Base-by-base conservation (phyloP, 2,797 vertebrate species). In the Anguilla pacifica region DNA sequence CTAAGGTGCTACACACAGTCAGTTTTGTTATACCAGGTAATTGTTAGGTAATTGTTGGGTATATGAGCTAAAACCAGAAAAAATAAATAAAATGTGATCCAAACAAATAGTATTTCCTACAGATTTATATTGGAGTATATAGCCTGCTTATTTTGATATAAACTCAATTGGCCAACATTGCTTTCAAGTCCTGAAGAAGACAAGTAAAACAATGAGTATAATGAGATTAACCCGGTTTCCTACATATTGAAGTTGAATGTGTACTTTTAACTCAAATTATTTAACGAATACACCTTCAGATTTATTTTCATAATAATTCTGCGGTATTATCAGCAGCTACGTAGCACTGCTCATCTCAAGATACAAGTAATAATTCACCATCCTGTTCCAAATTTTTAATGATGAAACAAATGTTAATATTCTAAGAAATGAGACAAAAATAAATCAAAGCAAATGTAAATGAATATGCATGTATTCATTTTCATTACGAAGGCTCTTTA, bases 401-500 rank as follows among this genome's bases (percentile, higher is more conserved):
- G 49, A 84, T 87, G 70, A 53, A 84, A 84, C 74, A 85, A 84
- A 53, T n/a, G 70, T 83, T 87, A 64, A 84, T 70, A 59, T 84
- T 39, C 15, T 57, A 28, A 86, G 39, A 83, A 83, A 46, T 74
- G 84, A 46, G 87, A 87, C 88, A 51, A 87, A 49, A 51, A 87
- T 74, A 83, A 87, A 87, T 88, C 72, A 88, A 89, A 83, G 90
- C 70, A 64, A 35, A 87, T 84, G n/a, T 39, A 85, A 67, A 87
- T 89, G 67, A 89, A 88, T 86, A 90, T 90, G 74, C 83, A n/a
- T 22, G 57, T 67, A 83, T 84, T 88, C 46, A 59, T 84, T 85
- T 87, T 90, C 87, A 87, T 85, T 84, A 74, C 85, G 28, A 31
- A 0, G 3, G 22, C 25, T 55, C 9, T 59, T 74, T 87, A 74